phyloP scores from a whole-genome alignment of 2,888 invertebrate genomes.

The Spodoptera picta region DNA sequence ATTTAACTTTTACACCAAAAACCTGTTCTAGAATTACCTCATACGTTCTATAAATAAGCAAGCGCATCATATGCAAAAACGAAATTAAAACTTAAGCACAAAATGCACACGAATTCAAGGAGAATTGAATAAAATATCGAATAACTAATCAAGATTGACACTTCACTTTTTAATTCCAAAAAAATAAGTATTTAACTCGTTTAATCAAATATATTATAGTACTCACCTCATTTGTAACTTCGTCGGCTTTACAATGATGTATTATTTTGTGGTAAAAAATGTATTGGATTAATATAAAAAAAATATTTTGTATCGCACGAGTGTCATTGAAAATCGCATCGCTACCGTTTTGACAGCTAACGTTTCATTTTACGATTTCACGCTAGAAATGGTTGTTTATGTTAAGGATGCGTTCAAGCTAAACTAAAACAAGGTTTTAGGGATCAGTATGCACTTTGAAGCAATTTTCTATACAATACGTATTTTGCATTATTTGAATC shows the following conservation, averaged over 20 bases:
- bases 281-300: slow-evolving; percentile 35
- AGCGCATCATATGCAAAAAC: slow-evolving; percentile 14
- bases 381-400: slow-evolving; percentile 29
- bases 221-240: slow-evolving; percentile 63
- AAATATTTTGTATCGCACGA: slow-evolving; percentile 24
- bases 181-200: neutral
- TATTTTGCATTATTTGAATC: too few species aligned
- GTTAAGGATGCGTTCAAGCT: slow-evolving; percentile 40
- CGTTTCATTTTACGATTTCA: slow-evolving; percentile 41
- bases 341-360: slow-evolving; percentile 34
- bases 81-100: slow-evolving; percentile 20
- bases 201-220: slow-evolving; percentile 4
- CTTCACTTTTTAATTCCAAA: slow-evolving; percentile 2
- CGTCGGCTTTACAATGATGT: slow-evolving; percentile 24
- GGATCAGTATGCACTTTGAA: slow-evolving; percentile 20
- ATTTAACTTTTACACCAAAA: slow-evolving; percentile 4
- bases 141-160: slow-evolving; percentile 10
- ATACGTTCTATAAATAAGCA: slow-evolving; percentile 6
- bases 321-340: slow-evolving; percentile 26
- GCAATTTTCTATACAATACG: too few species aligned
- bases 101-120: slow-evolving; percentile 35
- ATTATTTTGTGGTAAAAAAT: slow-evolving; percentile 29
- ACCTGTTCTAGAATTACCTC: slow-evolving; percentile 25
- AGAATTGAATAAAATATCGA: slow-evolving; percentile 31
- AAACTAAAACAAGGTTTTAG: slow-evolving; percentile 19